Base-by-base conservation (phyloP, 1,140 invertebrate species). In the Limonius californicus region DNA sequence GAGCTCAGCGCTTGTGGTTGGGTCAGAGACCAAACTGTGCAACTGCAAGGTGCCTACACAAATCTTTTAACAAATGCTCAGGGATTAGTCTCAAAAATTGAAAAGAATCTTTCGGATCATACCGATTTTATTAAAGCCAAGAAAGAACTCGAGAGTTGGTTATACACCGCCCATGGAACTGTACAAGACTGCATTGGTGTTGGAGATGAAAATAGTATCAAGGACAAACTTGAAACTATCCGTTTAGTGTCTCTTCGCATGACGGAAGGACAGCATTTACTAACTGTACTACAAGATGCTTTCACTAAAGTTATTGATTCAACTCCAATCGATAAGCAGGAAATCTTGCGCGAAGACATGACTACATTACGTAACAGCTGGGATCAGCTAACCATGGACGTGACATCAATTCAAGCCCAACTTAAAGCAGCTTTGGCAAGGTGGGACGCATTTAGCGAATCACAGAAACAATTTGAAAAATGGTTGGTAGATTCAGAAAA, bases 61-160 rank as follows among this genome's bases (percentile, higher is more conserved):
- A 84, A 86, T 63, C 70, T 93, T 0, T 64, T 94, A 42, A 90
- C 89, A 0, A 85, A 85, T 54, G 86, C 88, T 47, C 90, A 93
- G 78, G 85, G 88, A 54, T 77, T 93, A 15, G 87, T 94, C 1
- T 88, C 89, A 1, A 88, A 87, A 72, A 86, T 92, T 1, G 91
- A 95, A 71, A 95, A 95, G 77, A 93, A 91, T 76, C 75, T 95
- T 0, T 89, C 88, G 0, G 92, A 95, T 75, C 90, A 94, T 62
- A 94, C 90, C 0, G 91, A 95, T 72, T 95, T 94, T 75, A 78
- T 91, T 0, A 91, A 90, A 68, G 89, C 89, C 2, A 92, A 91
- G 71, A 84, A 88, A 64, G 88, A 92, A 70, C 80, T 94, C 65
- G 86, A 92, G 61, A 81, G 84, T 27, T 96, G 93, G 93, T 78